Evolutionary conservation across 2,797 vertebrate species (phyloP).

Genomic region (Astyanax mexicanus): DNA sequence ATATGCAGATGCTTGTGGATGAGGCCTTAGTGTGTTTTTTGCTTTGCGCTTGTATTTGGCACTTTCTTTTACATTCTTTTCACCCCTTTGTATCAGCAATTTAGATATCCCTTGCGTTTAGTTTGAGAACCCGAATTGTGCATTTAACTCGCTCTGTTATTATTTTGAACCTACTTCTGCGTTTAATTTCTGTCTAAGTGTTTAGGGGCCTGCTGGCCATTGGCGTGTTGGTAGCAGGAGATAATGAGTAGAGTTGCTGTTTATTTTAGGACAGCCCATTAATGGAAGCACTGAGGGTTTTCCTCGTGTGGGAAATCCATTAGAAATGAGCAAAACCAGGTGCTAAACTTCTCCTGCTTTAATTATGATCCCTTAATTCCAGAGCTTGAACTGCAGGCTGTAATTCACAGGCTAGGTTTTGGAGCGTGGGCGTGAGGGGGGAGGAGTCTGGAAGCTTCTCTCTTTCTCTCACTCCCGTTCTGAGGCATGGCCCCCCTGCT

Average conservation of each 20-base stretch:
- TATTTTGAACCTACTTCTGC: background rate
- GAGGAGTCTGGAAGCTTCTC: slow-evolving; percentile 78
- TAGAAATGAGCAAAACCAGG: slow-evolving; percentile 69
- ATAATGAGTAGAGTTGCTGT: slow-evolving; percentile 35
- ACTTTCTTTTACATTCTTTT: no score
- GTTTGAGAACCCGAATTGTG: background rate
- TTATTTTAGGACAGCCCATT: slow-evolving; percentile 53
- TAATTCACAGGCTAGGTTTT: slow-evolving; percentile 78
- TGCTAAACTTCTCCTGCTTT: slow-evolving; percentile 78
- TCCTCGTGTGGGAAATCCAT: slow-evolving; percentile 53
- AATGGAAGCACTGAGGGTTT: slow-evolving; percentile 47
- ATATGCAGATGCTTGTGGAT: no score
- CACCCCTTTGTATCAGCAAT: no score
- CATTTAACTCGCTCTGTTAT: background rate
- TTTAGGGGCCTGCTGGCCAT: background rate
- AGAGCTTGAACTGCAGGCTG: slow-evolving; percentile 69
- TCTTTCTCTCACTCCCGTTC: slow-evolving; percentile 77
- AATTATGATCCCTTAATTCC: slow-evolving; percentile 80
- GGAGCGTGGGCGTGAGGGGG: slow-evolving; percentile 75
- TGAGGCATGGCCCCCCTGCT: slow-evolving; percentile 86
- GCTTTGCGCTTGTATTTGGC: no score
- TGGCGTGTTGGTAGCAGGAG: background rate
- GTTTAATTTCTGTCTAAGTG: background rate
- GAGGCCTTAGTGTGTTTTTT: no score
- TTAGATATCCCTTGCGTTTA: no score